phyloP scores from a whole-genome alignment of 2,797 vertebrate species.

The Naso thynnoides region DNA sequence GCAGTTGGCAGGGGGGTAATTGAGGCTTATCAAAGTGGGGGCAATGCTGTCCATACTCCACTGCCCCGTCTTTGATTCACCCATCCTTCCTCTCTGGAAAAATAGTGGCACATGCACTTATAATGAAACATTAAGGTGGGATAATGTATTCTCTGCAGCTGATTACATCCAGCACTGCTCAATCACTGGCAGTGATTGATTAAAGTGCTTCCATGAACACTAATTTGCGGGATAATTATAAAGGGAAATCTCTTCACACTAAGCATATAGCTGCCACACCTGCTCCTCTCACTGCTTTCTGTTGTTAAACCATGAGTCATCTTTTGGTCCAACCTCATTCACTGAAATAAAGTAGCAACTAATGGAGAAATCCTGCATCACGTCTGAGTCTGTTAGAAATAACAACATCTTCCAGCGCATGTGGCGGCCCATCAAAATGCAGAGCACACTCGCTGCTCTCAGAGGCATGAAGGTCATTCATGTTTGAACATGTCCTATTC shows the following conservation, averaged over 20 bases:
- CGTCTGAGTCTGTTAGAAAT: slow-evolving; percentile 7
- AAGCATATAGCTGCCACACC: slow-evolving; percentile 12
- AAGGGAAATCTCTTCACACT: slow-evolving; percentile 20
- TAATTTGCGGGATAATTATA: background rate
- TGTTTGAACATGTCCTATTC: slow-evolving; percentile 17
- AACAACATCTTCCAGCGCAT: background rate
- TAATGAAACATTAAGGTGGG: slow-evolving; percentile 33
- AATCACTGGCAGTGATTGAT: slow-evolving; percentile 23
- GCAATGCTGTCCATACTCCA: slow-evolving; percentile 1
- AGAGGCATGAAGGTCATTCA: slow-evolving; percentile 37
- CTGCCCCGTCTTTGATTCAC: slow-evolving; percentile 16
- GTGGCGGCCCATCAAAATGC: slow-evolving; percentile 40
- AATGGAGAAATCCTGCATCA: slow-evolving; percentile 3
- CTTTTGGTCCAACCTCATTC: slow-evolving; percentile 25
- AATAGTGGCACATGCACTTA: slow-evolving; percentile 18
- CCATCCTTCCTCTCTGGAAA: slow-evolving; percentile 23
- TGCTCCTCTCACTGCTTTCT: background rate
- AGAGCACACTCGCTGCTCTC: slow-evolving; percentile 2
- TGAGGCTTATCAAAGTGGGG: background rate
- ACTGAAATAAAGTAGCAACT: slow-evolving; percentile 13
- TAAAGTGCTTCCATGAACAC: background rate
- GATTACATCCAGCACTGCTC: slow-evolving; percentile 24
- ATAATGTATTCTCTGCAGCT: slow-evolving; percentile 17
- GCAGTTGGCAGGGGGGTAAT: slow-evolving; percentile 25
- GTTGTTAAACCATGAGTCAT: background rate